These are phyloP conservation scores for Saccostrea echinata DNA, from an alignment of 1,140 invertebrate species.

Conservation along the genomic window DNA sequence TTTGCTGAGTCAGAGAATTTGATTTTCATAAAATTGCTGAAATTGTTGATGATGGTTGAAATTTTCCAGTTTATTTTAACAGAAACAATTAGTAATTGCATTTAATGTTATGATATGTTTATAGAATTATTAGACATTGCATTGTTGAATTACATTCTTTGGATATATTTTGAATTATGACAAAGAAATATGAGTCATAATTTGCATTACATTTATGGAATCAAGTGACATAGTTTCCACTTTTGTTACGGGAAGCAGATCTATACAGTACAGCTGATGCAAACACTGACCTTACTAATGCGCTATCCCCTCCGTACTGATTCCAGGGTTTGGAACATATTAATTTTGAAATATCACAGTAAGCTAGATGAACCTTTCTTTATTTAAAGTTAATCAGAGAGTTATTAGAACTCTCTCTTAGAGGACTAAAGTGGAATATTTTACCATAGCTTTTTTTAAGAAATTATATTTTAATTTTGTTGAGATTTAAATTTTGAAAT, in stretches of 20 bases:
- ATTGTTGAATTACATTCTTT: neutral
- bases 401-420: no score
- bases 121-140: neutral
- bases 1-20: neutral
- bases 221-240: neutral
- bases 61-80: neutral
- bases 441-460: no score
- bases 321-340: no score
- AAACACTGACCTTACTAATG: no score
- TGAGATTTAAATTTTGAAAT: neutral
- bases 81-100: no score
- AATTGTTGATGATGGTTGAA: neutral
- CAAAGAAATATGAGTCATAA: neutral
- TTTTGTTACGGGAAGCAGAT: neutral
- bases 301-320: no score
- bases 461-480: no score
- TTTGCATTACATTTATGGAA: constrained; percentile 1
- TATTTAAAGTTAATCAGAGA: no score
- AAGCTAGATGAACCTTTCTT: no score
- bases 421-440: no score
- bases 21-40: neutral
- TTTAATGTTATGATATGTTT: neutral
- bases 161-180: neutral
- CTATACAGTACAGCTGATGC: no score
- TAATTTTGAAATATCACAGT: no score